Evolutionary conservation across 2,797 vertebrate species (phyloP), one percentile per base, ranked within the genome.

Genomic region (Mustela erminea): DNA sequence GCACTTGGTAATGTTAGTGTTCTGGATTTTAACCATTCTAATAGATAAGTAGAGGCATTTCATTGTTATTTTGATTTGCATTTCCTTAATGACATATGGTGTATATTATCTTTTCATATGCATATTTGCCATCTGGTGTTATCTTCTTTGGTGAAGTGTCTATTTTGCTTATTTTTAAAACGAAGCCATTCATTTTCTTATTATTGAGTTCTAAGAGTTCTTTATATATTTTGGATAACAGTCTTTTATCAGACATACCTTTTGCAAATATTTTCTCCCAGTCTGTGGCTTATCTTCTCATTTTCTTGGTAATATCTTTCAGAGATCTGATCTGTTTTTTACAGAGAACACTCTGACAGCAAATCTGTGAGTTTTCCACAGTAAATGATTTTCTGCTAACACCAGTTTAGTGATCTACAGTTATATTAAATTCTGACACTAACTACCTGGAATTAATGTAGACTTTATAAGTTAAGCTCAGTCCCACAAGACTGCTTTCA

Each of bases 211-310:
- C 75, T 64, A 85, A 75, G 25, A 41, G 20, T 41, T 54, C 56
- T 85, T 75, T 52, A 14, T 62, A 12, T 64, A 85, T 64, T 93
- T 91, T 77, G 35, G 58, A 74, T 77, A 54, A 41, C 27, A 85
- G 18, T 64, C n/a, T 46, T 74, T 85, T 56, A 18, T 81, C n/a
- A 84, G 7, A 35, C 74, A 32, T 64, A 23, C 27, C 77, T 62
- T 93, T 78, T 66, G 10, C 70, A 93, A 66, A 77, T 86, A 86
- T 86, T 66, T 78, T 64, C 72, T 93, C 70, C 27, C 11, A 46
- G 15, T 18, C 14, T 41, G 14, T 93, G 46, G 70, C 58, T 68
- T 87, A 41, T 87, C 8, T 66, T 78, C 35, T 78, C 46, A 56
- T 87, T 58, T 7, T 93, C 49, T 86, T 86, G 70, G 46, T 58